Evolutionary conservation across 1,140 invertebrate genomes (phyloP).

Genomic region (Plodia interpunctella): DNA sequence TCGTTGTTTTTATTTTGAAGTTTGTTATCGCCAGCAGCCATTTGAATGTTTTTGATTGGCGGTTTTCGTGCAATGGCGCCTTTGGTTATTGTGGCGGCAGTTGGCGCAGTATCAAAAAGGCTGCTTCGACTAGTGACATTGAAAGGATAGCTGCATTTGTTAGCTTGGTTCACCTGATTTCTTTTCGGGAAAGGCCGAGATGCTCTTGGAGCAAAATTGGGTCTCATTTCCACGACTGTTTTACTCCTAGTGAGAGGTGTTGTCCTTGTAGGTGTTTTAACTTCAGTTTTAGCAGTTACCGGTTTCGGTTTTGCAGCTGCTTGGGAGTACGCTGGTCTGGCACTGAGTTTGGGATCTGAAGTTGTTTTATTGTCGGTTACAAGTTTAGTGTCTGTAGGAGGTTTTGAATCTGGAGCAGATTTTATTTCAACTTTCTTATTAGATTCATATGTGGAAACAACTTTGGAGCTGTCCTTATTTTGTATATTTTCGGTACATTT

Average conservation of each 20-base stretch:
- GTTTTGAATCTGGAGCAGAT: constrained; percentile 11
- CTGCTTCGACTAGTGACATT: constrained; percentile 2
- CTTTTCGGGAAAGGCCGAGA: neutral
- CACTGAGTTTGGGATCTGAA: constrained; percentile 31
- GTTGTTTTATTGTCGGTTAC: constrained; percentile 30
- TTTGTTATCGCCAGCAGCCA: constrained; percentile 48
- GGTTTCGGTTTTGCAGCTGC: constrained; percentile 74
- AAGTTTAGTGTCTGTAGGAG: constrained; percentile 10
- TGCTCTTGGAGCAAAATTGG: neutral
- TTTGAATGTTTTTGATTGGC: neutral
- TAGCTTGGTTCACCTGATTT: neutral
- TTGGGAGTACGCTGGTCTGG: constrained; percentile 71
- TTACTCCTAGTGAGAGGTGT: constrained; percentile 71
- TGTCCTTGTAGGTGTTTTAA: constrained; percentile 43
- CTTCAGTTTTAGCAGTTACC: constrained; percentile 46
- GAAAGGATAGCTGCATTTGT: constrained; percentile 5
- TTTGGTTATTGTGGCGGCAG: neutral
- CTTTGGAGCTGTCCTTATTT: constrained; percentile 6
- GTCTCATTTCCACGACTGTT: constrained; percentile 77
- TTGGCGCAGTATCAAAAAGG: neutral
- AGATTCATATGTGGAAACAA: constrained; percentile 6
- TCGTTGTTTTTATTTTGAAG: constrained; percentile 36
- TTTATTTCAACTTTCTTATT: constrained; percentile 10
- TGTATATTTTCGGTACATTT: neutral
- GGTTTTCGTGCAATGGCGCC: neutral